phyloP scores from a whole-genome alignment of 2,888 invertebrate species.

The Boloria euphrosyne region DNA sequence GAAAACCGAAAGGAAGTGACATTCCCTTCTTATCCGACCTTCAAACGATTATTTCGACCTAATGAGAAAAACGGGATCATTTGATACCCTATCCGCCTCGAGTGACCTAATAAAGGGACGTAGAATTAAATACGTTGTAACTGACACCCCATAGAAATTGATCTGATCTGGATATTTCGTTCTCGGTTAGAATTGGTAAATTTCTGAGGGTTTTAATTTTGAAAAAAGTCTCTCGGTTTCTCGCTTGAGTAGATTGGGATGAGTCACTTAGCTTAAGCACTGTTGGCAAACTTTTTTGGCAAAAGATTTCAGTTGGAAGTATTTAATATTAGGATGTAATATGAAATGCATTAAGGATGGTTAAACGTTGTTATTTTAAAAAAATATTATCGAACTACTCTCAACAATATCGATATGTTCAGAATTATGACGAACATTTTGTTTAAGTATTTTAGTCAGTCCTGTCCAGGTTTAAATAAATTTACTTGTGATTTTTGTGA shows the following conservation, averaged over 20 bases:
- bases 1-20: constrained; percentile 13
- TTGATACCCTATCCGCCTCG: constrained; percentile 17
- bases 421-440: too few relatives aligned
- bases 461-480: too few relatives aligned
- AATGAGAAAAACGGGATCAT: constrained; percentile 27
- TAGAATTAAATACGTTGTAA: constrained; percentile 24
- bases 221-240: constrained; percentile 17
- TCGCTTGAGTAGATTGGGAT: constrained; percentile 19
- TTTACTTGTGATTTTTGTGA: too few relatives aligned
- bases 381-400: too few relatives aligned
- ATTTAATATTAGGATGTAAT: constrained; percentile 14
- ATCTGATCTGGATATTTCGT: constrained; percentile 3
- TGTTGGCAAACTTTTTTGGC: constrained; percentile 21
- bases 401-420: too few relatives aligned
- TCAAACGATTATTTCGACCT: constrained; percentile 21
- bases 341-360: neutral
- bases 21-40: constrained; percentile 15
- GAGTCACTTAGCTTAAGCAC: constrained; percentile 22
- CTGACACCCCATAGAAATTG: constrained; percentile 23
- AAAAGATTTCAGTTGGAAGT: constrained; percentile 9
- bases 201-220: constrained; percentile 22
- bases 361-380: neutral
- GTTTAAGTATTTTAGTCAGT: too few relatives aligned
- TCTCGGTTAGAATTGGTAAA: constrained; percentile 9
- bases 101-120: constrained; percentile 21